Base-by-base conservation (phyloP, 2,113 vertebrate genomes). In the Deroptyus accipitrinus region DNA sequence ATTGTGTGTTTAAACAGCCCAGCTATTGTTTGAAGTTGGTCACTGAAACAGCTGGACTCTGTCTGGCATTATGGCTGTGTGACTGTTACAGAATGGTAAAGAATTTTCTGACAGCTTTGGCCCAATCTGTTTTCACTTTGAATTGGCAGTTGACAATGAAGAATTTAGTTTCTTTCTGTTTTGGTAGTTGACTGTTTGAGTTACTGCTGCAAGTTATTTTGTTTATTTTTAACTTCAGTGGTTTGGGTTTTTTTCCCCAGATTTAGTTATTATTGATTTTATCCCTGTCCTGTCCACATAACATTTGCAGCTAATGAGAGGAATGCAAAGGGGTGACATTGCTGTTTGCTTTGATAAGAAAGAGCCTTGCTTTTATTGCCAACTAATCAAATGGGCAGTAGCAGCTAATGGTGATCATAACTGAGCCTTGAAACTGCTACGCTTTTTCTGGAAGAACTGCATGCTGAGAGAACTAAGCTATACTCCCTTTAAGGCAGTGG, bases 71-170 rank as follows among this genome's bases (percentile, higher is more conserved):
- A 25, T 1, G 52, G 86, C 44, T 44, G 61, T 48, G 81, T 59
- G 55, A 64, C 61, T 13, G 4, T 44, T 77, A 49, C 67, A 79
- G 79, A 79, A 49, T 18, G 13, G 80, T 82, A 70, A 67, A 88
- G 81, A 86, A 90, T 87, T 88, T 92, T 84, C 41, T 86, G 86
- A 69, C 75, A 69, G 52, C 82, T 95, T 92, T 78, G 51, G 10
- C 90, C 91, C 83, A 86, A n/a, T 95, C 75, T 96, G 75, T 95
- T 97, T 96, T 81, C 62, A 80, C 42, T 96, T 77, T 85, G 76
- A 87, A 91, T 73, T 87, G 83, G 70, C 61, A 49, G 61, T 93
- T 89, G 69, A 51, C 66, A 79, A 42, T 31, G 74, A 89, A 61
- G 24, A 72, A 54, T 94, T 88, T 64, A 0, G 2, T 66, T 88